These are phyloP conservation scores for Brachystomella parvula DNA, from an alignment of 1,140 invertebrate genomes.

Conservation along the genomic window DNA sequence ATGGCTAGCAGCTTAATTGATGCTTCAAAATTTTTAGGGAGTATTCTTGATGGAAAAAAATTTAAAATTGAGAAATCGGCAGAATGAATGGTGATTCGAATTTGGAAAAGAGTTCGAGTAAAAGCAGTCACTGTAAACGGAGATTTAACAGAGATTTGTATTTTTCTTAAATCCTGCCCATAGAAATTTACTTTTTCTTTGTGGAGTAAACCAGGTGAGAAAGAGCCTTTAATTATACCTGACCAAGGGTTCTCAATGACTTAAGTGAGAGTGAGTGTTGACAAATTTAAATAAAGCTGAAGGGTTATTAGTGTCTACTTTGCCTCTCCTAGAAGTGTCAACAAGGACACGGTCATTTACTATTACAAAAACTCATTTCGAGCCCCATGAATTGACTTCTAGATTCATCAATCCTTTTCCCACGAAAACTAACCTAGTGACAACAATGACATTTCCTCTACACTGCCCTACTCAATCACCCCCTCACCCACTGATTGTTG, in stretches of 20 bases:
- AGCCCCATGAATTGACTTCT: not conserved
- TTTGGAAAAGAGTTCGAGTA: too few species aligned
- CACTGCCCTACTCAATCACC: not conserved
- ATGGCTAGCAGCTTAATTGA: too few species aligned
- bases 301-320: slow-evolving; percentile 2
- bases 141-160: too few species aligned
- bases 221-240: not conserved
- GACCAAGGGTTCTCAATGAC: not conserved
- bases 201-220: too few species aligned
- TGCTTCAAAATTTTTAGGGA: too few species aligned
- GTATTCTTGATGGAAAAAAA: too few species aligned
- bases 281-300: not conserved
- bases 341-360: slow-evolving; percentile 1
- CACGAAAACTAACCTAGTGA: too few species aligned
- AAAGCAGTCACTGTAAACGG: too few species aligned
- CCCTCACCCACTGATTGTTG: not conserved
- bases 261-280: not conserved
- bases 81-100: too few species aligned
- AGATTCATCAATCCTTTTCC: not conserved
- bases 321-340: not conserved
- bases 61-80: too few species aligned
- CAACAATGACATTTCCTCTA: not conserved
- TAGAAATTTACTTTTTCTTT: too few species aligned
- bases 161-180: too few species aligned
- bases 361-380: not conserved